Conservation (phyloP, 2,113 vertebrate genomes). For the Ceyx melanurus region DNA sequence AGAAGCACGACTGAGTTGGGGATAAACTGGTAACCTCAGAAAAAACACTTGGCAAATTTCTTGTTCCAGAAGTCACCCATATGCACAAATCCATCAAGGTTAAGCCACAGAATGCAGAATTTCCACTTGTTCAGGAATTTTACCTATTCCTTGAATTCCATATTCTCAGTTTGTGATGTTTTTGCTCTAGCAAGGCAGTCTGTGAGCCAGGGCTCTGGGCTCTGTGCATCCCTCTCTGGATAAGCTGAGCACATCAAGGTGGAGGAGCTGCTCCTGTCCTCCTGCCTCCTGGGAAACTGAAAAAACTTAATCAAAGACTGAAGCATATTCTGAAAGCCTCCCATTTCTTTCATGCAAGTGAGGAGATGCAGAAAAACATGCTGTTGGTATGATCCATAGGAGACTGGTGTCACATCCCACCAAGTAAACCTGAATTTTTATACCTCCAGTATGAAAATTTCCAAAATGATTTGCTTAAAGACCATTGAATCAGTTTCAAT, state of each 20-base stretch:
- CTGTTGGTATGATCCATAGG: not conserved
- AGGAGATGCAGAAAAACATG: not conserved
- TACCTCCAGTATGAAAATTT: not conserved
- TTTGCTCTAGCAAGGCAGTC: not conserved
- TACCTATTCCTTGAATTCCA: not conserved
- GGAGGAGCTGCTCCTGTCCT: not conserved
- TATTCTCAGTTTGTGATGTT: not conserved
- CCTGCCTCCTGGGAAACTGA: not conserved
- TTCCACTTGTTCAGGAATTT: not conserved
- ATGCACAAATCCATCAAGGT: rapidly evolving
- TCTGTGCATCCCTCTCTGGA: not conserved
- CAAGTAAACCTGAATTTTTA: not conserved
- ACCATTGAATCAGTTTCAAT: not conserved
- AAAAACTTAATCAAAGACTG: not conserved
- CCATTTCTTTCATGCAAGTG: not conserved
- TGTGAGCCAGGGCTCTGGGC: not conserved
- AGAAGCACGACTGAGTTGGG: not conserved
- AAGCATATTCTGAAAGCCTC: not conserved
- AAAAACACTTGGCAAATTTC: not conserved
- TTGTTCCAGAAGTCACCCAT: not conserved
- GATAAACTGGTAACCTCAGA: not conserved
- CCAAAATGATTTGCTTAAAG: not conserved
- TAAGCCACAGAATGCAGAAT: not conserved
- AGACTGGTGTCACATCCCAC: not conserved
- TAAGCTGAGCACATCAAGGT: not conserved